Evolutionary conservation across 2,888 invertebrate genomes (phyloP), one percentile per base, ranked within the genome.

Genomic region (Eupithecia tripunctaria): DNA sequence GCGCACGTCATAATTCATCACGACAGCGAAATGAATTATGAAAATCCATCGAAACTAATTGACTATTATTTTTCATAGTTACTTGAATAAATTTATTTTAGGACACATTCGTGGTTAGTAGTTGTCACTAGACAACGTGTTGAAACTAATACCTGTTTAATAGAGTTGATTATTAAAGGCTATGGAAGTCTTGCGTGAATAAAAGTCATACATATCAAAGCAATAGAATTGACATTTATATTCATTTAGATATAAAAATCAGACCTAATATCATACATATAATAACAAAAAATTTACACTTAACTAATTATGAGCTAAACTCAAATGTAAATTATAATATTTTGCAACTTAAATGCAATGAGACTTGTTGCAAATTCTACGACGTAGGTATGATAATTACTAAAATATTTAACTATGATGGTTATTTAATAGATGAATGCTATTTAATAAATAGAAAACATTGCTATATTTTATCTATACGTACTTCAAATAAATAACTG

Each of bases 161-260:
- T 43, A 43, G 43, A 43, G n/a, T 10, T 21, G 12, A 21, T 51
- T 51, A 12, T n/a, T 62, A 63, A 63, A n/a, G n/a, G 60, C 10
- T 18, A 25, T 25, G 36, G 27, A 41, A 62, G 29, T n/a, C 12
- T n/a, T 5, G 21, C n/a, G 29, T 43, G 3, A 79, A 77, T 77
- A 75, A 79, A 78, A 79, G 59, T 21, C 75, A 73, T 43, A 47
- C 21, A 43, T 69, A 69, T 56, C 67, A 71, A 63, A 76, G 71
- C 73, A 75, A 75, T 78, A 65, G 73, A 82, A 81, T 82, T 82
- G 76, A 82, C 81, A 80, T 82, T 56, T 60, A 81, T 81, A 83
- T 82, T 82, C 74, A 73, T 75, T 77, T 72, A 80, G 78, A 60
- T 73, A 74, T 73, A 56, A 77, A 68, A 70, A 71, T 74, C 43